These are phyloP conservation scores for Alloscopus bannaensis DNA, from an alignment of 2,888 invertebrate species.

Conservation along the genomic window DNA sequence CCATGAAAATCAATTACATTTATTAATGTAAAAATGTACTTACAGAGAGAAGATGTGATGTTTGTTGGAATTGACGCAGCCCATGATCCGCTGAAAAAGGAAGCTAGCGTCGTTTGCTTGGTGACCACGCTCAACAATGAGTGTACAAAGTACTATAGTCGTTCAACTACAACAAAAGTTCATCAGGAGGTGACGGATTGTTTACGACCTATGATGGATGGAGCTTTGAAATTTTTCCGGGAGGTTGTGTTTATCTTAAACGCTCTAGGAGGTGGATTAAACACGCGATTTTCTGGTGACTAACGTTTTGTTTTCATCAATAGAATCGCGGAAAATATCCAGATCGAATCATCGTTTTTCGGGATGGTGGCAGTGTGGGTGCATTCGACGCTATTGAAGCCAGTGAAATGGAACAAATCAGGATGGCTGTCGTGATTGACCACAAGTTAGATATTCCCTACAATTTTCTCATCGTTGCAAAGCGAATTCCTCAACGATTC, in stretches of 20 bases:
- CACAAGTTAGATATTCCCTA: conserved; percentile 76
- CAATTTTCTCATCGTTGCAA: conserved; percentile 31
- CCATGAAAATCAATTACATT: too few species aligned
- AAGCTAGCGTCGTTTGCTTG: conserved; percentile 84
- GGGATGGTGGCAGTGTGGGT: conserved; percentile 96
- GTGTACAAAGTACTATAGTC: conserved; percentile 88
- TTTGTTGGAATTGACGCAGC: conserved; percentile 92
- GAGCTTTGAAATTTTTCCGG: conserved; percentile 75
- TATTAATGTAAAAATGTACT: neutral
- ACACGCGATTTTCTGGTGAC: too few species aligned
- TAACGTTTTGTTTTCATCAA: too few species aligned
- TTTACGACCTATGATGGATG: conserved; percentile 77
- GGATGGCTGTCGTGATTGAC: conserved; percentile 79
- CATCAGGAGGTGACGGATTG: conserved; percentile 60
- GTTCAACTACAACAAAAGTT: conserved; percentile 27
- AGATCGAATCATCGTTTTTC: conserved; percentile 87
- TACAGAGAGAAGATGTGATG: conserved; percentile 79
- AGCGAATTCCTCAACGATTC: conserved; percentile 50
- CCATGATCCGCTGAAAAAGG: conserved; percentile 82
- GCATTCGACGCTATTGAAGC: conserved; percentile 83
- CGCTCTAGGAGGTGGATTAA: neutral
- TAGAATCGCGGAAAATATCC: conserved; percentile 82
- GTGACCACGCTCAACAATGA: conserved; percentile 86
- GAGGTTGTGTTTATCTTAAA: too few species aligned
- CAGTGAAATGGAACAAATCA: conserved; percentile 88